phyloP scores from a whole-genome alignment of 2,888 invertebrate species.

The Homarus gammarus region DNA sequence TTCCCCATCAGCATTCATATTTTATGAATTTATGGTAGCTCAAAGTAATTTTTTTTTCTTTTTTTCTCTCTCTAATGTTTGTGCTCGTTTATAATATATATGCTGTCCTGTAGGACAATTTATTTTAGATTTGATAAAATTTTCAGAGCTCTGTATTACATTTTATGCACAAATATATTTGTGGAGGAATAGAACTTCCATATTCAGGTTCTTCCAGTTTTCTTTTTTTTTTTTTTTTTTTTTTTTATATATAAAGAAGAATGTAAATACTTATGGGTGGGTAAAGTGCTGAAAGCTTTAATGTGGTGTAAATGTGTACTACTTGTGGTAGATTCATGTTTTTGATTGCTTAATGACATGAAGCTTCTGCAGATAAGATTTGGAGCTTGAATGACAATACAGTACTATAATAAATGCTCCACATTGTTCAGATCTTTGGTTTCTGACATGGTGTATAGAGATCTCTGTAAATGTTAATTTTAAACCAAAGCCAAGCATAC shows the following conservation, averaged over 20 bases:
- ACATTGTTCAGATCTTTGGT: not conserved
- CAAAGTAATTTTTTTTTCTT: conserved; percentile 51
- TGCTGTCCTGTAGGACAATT: conserved; percentile 35
- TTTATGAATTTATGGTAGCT: conserved; percentile 56
- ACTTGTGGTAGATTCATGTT: conserved; percentile 30
- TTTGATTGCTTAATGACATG: conserved; percentile 30
- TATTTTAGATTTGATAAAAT: conserved; percentile 53
- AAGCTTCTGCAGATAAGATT: conserved; percentile 24
- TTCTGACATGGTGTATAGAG: conserved; percentile 21
- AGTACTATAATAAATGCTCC: not conserved
- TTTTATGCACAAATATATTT: conserved; percentile 59
- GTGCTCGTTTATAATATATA: conserved; percentile 52
- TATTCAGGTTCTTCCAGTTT: conserved; percentile 62
- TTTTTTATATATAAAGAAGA: not conserved
- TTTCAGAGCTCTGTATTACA: conserved; percentile 55
- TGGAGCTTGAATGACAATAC: not conserved
- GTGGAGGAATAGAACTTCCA: conserved; percentile 64
- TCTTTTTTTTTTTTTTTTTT: not conserved
- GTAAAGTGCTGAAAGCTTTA: conserved; percentile 62
- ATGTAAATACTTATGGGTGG: conserved; percentile 55
- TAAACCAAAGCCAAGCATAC: conserved; percentile 69
- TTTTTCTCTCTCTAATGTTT: conserved; percentile 40
- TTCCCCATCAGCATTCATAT: conserved; percentile 44
- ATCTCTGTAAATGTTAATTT: conserved; percentile 23
- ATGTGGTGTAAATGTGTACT: conserved; percentile 47